phyloP scores from a whole-genome alignment of 2,797 vertebrate genomes.

The Sebastolobus altivelis region DNA sequence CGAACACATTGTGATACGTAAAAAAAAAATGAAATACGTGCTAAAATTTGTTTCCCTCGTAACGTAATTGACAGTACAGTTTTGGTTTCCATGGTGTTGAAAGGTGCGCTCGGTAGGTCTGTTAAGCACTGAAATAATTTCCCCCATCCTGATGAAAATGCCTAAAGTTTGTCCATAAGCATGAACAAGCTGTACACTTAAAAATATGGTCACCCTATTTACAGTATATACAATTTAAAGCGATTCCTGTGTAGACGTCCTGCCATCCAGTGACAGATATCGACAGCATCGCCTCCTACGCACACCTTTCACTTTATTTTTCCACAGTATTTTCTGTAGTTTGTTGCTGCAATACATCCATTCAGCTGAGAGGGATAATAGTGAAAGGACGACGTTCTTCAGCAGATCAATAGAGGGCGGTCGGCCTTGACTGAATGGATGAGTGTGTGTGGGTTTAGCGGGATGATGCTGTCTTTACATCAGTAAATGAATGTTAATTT shows the following conservation, averaged over 20 bases:
- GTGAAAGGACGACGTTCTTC: constrained; percentile 48
- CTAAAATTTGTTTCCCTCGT: too few species aligned
- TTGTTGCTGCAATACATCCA: constrained; percentile 27
- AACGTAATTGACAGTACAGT: too few species aligned
- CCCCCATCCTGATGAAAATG: not conserved
- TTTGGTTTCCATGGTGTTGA: not conserved
- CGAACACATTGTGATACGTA: too few species aligned
- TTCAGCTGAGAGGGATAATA: constrained; percentile 42
- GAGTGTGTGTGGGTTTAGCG: constrained; percentile 58
- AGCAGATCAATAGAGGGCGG: constrained; percentile 57
- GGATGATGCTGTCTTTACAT: constrained; percentile 49
- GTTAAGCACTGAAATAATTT: not conserved
- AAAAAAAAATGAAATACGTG: too few species aligned
- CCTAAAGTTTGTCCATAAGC: not conserved
- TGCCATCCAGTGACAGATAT: not conserved
- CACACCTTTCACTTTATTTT: constrained; percentile 35
- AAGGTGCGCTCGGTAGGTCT: not conserved
- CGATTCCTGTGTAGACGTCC: not conserved
- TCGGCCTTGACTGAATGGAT: constrained; percentile 61
- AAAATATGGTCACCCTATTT: fast-evolving
- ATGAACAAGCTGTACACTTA: not conserved
- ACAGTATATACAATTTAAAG: not conserved
- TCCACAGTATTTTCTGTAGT: constrained; percentile 3
- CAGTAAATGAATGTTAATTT: constrained; percentile 60
- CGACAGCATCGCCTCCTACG: constrained; percentile 28